Evolutionary conservation across 2,888 invertebrate species (phyloP).

Genomic region (Hydraecia micacea): DNA sequence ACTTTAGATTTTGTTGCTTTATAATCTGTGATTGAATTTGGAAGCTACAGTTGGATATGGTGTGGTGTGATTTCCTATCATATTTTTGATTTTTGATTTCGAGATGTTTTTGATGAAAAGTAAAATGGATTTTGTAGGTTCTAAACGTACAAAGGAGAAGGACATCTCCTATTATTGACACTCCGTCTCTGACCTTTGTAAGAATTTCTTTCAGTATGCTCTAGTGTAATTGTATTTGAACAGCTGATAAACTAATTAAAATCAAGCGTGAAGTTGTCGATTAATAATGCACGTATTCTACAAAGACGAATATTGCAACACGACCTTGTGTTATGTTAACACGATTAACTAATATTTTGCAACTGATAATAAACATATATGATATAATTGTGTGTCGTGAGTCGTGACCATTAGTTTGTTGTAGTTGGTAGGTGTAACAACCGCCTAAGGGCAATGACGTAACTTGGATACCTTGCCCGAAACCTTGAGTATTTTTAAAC

Average conservation of each 20-base stretch:
- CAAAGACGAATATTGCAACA: slow-evolving; percentile 29
- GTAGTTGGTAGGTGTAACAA: slow-evolving; percentile 48
- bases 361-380: slow-evolving; percentile 43
- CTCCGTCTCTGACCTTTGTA: slow-evolving; percentile 25
- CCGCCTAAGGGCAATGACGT: slow-evolving; percentile 62
- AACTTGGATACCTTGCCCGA: slow-evolving; percentile 64
- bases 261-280: slow-evolving; percentile 28
- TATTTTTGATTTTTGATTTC: background rate
- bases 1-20: background rate
- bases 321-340: slow-evolving; percentile 34
- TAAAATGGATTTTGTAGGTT: background rate
- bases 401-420: slow-evolving; percentile 29
- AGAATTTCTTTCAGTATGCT: slow-evolving; percentile 5
- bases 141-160: background rate
- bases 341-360: slow-evolving; percentile 30
- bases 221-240: slow-evolving; percentile 31
- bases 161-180: background rate
- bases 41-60: background rate
- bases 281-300: slow-evolving; percentile 40
- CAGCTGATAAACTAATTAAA: slow-evolving; percentile 36
- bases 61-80: background rate
- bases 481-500: slow-evolving; percentile 74
- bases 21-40: background rate
- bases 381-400: slow-evolving; percentile 46
- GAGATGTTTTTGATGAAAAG: background rate